phyloP scores from a whole-genome alignment of 64 coral and sea anemone species.

The Stylophora pistillata region DNA sequence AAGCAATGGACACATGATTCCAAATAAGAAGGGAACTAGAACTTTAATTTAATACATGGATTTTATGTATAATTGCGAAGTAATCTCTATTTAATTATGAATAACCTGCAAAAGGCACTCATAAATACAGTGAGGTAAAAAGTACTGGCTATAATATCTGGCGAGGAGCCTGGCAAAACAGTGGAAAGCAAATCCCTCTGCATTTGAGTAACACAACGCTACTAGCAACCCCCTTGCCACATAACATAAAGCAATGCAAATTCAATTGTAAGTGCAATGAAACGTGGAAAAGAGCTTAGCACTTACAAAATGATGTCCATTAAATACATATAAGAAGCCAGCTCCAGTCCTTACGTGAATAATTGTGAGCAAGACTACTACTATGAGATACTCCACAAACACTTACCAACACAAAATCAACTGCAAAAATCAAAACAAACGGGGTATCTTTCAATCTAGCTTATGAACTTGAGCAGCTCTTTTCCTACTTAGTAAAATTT shows the following conservation, averaged over 20 bases:
- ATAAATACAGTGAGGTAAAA: not conserved
- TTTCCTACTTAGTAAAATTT: not conserved
- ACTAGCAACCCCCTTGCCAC: slow-evolving; percentile 6
- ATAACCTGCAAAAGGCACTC: not conserved
- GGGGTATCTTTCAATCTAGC: not conserved
- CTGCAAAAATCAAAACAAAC: slow-evolving; percentile 17
- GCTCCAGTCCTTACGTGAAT: not conserved
- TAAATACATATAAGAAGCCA: not conserved
- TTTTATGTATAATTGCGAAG: not conserved
- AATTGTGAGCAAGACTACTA: no score
- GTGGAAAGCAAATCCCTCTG: not conserved
- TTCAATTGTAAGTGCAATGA: slow-evolving; percentile 24
- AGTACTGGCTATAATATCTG: slow-evolving; percentile 17
- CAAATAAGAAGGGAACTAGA: slow-evolving; percentile 15
- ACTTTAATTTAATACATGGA: not conserved
- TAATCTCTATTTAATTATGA: not conserved
- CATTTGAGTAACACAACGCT: not conserved
- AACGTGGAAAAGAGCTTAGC: slow-evolving; percentile 6
- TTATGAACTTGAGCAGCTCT: no score
- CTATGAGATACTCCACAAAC: no score
- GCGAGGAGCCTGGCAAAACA: slow-evolving; percentile 15
- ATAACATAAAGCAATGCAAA: not conserved
- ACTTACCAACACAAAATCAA: no score
- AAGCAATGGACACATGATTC: not conserved
- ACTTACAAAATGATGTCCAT: not conserved